Conservation (phyloP, 2,888 invertebrate genomes). For the Escarpia spicata region DNA sequence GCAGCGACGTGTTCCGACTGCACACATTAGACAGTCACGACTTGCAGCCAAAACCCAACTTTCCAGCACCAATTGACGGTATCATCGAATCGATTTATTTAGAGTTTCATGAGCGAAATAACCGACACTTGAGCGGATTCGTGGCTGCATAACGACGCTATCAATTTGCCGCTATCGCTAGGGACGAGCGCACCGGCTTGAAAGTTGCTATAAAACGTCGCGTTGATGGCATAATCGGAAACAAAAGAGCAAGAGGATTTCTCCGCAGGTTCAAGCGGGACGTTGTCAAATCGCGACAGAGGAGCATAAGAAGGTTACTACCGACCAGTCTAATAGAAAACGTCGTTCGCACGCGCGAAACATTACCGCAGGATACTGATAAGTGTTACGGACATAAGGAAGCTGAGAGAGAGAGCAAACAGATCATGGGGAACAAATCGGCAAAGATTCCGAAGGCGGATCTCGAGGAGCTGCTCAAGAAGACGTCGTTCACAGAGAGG, state of each 20-base stretch:
- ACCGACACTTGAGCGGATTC: not conserved
- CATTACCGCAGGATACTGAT: not conserved
- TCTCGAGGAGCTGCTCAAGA: slow-evolving; percentile 41
- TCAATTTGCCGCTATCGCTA: not conserved
- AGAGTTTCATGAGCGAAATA: not conserved
- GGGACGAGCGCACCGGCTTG: not conserved
- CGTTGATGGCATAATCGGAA: not conserved
- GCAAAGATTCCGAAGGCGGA: slow-evolving; percentile 36
- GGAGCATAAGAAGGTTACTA: not conserved
- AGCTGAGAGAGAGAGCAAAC: not conserved
- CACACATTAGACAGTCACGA: not conserved
- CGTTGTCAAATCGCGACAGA: not conserved
- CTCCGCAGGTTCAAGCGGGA: not conserved
- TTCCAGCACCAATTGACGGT: not conserved
- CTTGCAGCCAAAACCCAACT: not conserved
- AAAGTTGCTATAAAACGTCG: not conserved
- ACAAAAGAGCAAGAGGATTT: not conserved
- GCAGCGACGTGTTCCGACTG: not conserved
- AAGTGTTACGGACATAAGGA: not conserved
- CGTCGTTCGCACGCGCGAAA: not conserved
- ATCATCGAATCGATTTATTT: slow-evolving; percentile 12
- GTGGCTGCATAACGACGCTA: not conserved
- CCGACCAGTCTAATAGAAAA: not conserved
- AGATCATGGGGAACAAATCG: slow-evolving; percentile 38
- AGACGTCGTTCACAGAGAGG: slow-evolving; percentile 95